phyloP scores from a whole-genome alignment of 2,888 invertebrate genomes.

The Trimorus sp. region DNA sequence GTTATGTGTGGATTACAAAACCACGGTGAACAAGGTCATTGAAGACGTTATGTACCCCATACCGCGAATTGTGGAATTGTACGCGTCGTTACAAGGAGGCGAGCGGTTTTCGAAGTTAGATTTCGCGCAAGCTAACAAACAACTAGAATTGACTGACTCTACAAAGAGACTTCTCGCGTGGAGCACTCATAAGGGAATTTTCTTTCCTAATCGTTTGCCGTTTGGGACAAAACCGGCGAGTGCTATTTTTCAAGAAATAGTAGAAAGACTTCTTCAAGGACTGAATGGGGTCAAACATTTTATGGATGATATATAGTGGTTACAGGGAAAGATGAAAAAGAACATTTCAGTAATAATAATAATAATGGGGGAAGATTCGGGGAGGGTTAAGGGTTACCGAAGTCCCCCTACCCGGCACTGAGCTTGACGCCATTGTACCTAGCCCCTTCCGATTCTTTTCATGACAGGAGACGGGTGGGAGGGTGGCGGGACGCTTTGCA shows the following conservation, averaged over 20 bases:
- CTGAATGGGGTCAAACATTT: constrained; percentile 1
- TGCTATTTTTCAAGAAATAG: constrained; percentile 75
- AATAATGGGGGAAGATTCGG: no score
- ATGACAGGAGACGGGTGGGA: no score
- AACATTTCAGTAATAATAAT: no score
- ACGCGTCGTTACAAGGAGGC: constrained; percentile 64
- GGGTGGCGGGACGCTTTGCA: no score
- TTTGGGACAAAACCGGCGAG: constrained; percentile 76
- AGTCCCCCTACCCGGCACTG: no score
- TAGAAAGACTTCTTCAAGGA: constrained; percentile 72
- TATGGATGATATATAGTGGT: constrained; percentile 26
- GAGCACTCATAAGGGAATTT: constrained; percentile 71
- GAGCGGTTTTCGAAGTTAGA: constrained; percentile 70
- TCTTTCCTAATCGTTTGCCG: constrained; percentile 70
- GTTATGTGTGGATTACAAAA: constrained; percentile 69
- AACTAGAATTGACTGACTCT: constrained; percentile 73
- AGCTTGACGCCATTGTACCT: no score
- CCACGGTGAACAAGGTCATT: constrained; percentile 70
- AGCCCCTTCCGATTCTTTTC: no score
- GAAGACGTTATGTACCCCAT: constrained; percentile 70
- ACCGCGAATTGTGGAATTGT: constrained; percentile 72
- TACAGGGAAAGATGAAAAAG: no score
- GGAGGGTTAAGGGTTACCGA: no score
- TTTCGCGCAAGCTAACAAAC: constrained; percentile 74
- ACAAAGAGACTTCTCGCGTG: constrained; percentile 70